Conservation (phyloP, 2,113 vertebrate species). For the Rhizomys pruinosus region DNA sequence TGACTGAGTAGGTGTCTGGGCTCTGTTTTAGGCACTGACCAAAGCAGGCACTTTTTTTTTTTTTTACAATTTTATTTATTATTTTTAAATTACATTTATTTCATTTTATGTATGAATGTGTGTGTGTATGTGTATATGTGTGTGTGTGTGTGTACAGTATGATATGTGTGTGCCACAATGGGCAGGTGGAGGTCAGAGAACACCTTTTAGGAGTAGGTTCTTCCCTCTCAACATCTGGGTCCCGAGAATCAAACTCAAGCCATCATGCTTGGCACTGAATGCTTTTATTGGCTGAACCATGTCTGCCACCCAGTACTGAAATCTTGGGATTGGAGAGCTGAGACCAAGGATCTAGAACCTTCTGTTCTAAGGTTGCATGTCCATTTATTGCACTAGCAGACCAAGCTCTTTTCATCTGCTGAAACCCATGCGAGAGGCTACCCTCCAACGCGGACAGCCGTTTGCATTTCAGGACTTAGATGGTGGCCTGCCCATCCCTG, state of each 20-base stretch:
- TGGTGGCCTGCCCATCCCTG: not conserved
- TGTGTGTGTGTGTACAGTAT: not conserved
- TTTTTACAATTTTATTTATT: not conserved
- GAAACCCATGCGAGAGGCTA: not conserved
- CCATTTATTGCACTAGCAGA: not conserved
- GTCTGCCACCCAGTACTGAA: not conserved
- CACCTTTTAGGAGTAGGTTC: no score
- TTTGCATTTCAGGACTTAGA: not conserved
- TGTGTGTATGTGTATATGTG: not conserved
- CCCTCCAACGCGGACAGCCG: not conserved
- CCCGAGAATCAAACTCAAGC: not conserved
- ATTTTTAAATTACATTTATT: not conserved
- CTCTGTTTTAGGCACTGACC: not conserved
- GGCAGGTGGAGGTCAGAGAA: not conserved
- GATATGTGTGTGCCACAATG: no score
- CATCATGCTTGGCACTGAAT: not conserved
- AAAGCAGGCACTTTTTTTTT: slow-evolving; percentile 4
- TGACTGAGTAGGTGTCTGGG: not conserved
- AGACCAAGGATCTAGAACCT: not conserved
- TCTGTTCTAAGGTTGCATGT: not conserved
- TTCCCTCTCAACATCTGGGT: not conserved
- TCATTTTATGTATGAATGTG: not conserved
- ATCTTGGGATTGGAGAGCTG: not conserved
- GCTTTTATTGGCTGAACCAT: not conserved
- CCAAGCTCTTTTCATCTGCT: not conserved